Base-by-base conservation (phyloP, 2,797 vertebrate species). In the Leptatherina wallacei region DNA sequence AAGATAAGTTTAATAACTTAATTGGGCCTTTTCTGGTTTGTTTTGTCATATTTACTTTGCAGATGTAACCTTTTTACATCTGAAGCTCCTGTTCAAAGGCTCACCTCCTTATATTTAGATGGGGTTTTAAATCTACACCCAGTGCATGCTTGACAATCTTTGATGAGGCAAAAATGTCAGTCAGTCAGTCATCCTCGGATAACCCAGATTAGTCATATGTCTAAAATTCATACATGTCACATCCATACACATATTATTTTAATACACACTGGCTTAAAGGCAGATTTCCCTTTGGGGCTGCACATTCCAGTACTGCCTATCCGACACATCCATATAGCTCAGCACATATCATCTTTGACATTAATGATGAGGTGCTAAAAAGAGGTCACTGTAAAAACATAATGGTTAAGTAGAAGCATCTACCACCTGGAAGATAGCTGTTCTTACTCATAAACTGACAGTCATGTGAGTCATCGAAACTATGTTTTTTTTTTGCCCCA, bases 331-430 rank as follows among this genome's bases (percentile, higher is more conserved):
- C 71, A 71, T 49, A 76, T 83, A 85, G 65, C 77, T 61, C 52
- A 65, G 63, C 64, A 62, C 69, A 78, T 72, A 83, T 80, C 64
- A 65, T 77, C 70, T 71, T 58, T 81, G 76, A 83, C 58, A 27
- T 60, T 88, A 75, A 85, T 77, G 59, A 69, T 16, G 14, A 82
- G 51, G 49, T 62, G 75, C 62, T 86, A 87, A 91, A 90, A 89
- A 90, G 82, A 87, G 90, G 80, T 89, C 79, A 87, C 87, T 84
- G 73, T 87, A 75, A 71, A 80, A 85, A 82, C 75, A 73, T 81
- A 86, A 81, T 69, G 55, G 18, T 33, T 22, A 49, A 73, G 36
- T 56, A 60, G 62, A 73, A 42, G 40, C 20, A 3, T 78, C 33
- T 54, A 32, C 24, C 38, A 69, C 62, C 58, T 56, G 51, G 36